These are phyloP conservation scores for Pristionchus mayeri DNA, from an alignment of 2,888 invertebrate species.

Conservation along the genomic window DNA sequence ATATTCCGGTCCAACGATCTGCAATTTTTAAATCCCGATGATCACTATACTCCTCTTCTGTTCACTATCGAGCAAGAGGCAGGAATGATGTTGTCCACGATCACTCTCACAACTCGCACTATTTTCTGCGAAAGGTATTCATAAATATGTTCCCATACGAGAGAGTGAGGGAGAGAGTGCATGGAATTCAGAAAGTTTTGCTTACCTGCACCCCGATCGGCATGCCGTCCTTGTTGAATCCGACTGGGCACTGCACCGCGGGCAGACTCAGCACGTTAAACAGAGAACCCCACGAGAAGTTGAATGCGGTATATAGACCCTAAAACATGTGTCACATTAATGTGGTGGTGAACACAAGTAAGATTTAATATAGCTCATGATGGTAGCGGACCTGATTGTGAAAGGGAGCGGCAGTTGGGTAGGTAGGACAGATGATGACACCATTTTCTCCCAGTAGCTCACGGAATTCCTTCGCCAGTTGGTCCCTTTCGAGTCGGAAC, in stretches of 20 bases:
- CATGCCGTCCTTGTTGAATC: conserved; percentile 77
- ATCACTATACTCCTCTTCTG: neutral
- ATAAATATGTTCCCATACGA: no score
- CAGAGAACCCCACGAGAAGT: conserved; percentile 78
- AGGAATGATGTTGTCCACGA: no score
- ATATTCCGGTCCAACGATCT: conserved; percentile 65
- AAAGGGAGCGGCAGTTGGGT: conserved; percentile 76
- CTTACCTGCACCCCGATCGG: conserved; percentile 78
- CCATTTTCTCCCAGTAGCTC: conserved; percentile 86
- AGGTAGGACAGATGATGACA: conserved; percentile 78
- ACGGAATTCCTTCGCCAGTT: conserved; percentile 76
- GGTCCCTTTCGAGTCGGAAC: conserved; percentile 81
- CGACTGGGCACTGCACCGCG: conserved; percentile 78
- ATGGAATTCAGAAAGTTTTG: no score
- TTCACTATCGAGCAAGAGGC: no score
- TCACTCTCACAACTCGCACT: no score
- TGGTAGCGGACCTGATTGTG: conserved; percentile 75
- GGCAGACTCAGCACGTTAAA: conserved; percentile 78
- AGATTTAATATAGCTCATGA: no score
- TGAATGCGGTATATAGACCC: conserved; percentile 76
- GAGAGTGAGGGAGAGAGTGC: no score
- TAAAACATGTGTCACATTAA: no score
- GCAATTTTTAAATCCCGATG: conserved; percentile 15
- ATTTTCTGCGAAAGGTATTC: no score
- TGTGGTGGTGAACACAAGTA: no score